Evolutionary conservation across 2,888 invertebrate species (phyloP).

Genomic region (Parnassius glacialis): DNA sequence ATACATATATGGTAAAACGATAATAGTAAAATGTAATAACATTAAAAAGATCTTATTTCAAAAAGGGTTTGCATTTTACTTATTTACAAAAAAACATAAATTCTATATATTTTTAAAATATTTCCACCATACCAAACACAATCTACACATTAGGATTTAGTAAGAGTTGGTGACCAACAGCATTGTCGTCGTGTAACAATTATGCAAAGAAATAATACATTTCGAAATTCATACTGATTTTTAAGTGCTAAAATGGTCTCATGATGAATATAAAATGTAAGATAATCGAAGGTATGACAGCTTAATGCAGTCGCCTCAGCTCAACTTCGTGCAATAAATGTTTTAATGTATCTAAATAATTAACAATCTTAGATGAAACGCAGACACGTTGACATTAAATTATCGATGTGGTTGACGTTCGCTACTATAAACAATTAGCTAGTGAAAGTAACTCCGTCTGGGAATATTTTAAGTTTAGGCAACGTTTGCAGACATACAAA

Average conservation of each 20-base stretch:
- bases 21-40: too few species aligned
- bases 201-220: conserved; percentile 28
- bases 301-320: conserved; percentile 55
- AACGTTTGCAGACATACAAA: conserved; percentile 57
- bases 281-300: conserved; percentile 57
- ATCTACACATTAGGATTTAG: neutral
- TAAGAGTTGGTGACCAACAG: neutral
- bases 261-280: conserved; percentile 45
- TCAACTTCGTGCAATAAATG: conserved; percentile 38
- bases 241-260: conserved; percentile 34
- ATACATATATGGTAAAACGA: too few species aligned
- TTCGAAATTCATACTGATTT: conserved; percentile 32
- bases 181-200: conserved; percentile 4
- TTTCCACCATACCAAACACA: conserved; percentile 13
- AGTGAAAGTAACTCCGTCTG: conserved; percentile 66
- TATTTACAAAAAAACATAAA: too few species aligned
- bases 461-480: conserved; percentile 49
- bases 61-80: too few species aligned
- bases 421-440: conserved; percentile 65
- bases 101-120: conserved; percentile 27
- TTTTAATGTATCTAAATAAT: conserved; percentile 46
- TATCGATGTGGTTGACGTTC: conserved; percentile 56
- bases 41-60: too few species aligned
- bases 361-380: conserved; percentile 55
- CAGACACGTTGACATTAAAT: conserved; percentile 71